These are phyloP conservation scores for Virgularia gustaviana DNA, from an alignment of 92 coral and sea anemone species.

Conservation along the genomic window DNA sequence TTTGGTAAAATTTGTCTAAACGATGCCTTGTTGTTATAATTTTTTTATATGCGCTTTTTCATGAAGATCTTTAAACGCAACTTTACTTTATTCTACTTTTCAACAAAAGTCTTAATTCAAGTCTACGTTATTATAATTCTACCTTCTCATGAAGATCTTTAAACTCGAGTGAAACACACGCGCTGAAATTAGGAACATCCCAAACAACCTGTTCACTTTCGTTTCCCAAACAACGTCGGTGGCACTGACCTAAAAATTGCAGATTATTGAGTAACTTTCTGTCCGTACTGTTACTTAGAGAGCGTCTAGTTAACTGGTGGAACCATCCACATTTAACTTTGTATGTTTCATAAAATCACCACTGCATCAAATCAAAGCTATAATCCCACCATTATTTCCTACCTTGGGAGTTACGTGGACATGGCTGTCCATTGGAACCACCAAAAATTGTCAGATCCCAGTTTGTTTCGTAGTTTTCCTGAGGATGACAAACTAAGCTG, in stretches of 20 bases:
- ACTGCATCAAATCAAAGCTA: background rate
- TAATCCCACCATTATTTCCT: background rate
- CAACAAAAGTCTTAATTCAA: too few species aligned
- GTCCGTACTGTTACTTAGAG: too few species aligned
- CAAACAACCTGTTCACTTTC: constrained; percentile 66
- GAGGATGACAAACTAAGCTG: constrained; percentile 72
- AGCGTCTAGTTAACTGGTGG: too few species aligned
- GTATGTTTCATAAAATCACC: too few species aligned
- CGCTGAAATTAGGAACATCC: constrained; percentile 77
- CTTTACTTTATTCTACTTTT: too few species aligned
- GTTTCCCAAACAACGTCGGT: constrained; percentile 70
- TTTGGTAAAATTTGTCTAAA: too few species aligned
- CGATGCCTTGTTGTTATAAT: too few species aligned
- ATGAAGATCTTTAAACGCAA: too few species aligned
- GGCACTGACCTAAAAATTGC: constrained; percentile 51
- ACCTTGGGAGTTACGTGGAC: constrained; percentile 90
- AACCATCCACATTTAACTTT: too few species aligned
- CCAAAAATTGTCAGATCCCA: constrained; percentile 78
- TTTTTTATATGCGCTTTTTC: too few species aligned
- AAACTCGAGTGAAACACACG: constrained; percentile 68
- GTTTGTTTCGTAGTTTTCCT: constrained; percentile 65
- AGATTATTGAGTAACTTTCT: too few species aligned
- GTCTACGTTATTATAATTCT: background rate
- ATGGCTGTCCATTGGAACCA: constrained; percentile 51
- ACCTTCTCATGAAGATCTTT: constrained; percentile 69